Evolutionary conservation across 2,888 invertebrate species (phyloP), one percentile per base, ranked within the genome.

Genomic region (Metallyticus violacea): DNA sequence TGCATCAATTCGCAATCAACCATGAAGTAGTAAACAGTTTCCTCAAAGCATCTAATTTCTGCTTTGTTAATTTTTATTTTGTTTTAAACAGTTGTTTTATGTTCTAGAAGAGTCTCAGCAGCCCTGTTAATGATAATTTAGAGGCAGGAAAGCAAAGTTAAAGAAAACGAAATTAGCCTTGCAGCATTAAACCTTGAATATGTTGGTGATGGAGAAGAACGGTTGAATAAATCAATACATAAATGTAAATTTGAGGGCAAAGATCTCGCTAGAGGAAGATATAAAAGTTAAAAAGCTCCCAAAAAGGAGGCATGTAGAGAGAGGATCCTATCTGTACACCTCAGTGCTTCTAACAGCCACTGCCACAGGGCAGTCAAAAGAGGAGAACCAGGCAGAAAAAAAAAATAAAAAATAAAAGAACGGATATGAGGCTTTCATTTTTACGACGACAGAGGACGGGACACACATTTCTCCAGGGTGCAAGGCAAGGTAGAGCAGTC

Each of bases 401-500:
- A 25, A 25, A 62, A 62, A 62, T 7, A 62, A 62, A 9, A 7
- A 62, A 9, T n/a, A 78, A 78, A 79, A 28, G 22, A 22, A 79
- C 9, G 27, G 79, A 27, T 27, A 22, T 26, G 79, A 76, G 62
- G 26, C 9, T 77, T 27, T 83, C 76, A 83, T 83, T 83, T 83
- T 83, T 77, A 83, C 26, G 26, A 77, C 83, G 40, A 83, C 26
- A 81, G 81, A 83, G 40, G 77, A 77, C 76, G n/a, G 30, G 77
- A 77, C 76, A 62, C 40, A 62, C 40, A 83, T 83, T 83, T 83
- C 83, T 83, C 83, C 76, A 77, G 83, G 83, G 83, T 83, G 83
- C 83, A 81, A 81, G 81, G 81, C 83, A 83, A 83, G 83, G 83
- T 83, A 83, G 83, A 83, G 76, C 77, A 77, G 83, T 83, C 83